A percentile compares a stretch with the other conserved stretches of the same genome.
These are phyloP conservation scores for Corythoichthys intestinalis DNA, from an alignment of 2,113 vertebrate genomes.

Conservation along the genomic window DNA sequence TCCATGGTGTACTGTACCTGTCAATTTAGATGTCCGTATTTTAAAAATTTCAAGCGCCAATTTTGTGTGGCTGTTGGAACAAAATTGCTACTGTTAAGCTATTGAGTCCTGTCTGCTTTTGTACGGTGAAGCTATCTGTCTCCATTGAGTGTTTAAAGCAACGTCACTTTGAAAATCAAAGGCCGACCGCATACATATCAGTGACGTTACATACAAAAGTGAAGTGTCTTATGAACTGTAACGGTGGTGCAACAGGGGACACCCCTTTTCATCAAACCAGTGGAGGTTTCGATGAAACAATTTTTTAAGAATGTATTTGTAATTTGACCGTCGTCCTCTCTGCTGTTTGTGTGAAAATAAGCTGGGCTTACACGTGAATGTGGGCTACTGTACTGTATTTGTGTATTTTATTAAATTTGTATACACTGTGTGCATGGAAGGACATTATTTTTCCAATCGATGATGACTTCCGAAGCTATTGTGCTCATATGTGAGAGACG, in stretches of 20 bases:
- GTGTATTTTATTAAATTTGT: constrained; percentile 99
- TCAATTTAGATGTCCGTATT: constrained; percentile 72
- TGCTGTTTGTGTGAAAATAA: constrained; percentile 97
- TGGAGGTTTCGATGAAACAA: constrained; percentile 84
- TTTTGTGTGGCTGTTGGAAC: constrained; percentile 70
- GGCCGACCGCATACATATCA: constrained; percentile 70
- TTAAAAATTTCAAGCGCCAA: constrained; percentile 67
- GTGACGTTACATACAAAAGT: constrained; percentile 75
- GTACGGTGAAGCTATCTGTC: constrained; percentile 72
- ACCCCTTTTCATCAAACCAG: constrained; percentile 85
- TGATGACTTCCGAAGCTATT: constrained; percentile 80
- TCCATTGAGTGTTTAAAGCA: constrained; percentile 68
- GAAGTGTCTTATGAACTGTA: constrained; percentile 76
- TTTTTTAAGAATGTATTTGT: constrained; percentile 98
- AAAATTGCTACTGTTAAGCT: constrained; percentile 71
- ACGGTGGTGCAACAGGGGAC: constrained; percentile 77
- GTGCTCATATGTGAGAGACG: constrained; percentile 61
- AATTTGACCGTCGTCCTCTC: constrained; percentile 97
- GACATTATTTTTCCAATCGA: constrained; percentile 87
- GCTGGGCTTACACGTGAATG: constrained; percentile 98
- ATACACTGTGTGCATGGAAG: constrained; percentile 95
- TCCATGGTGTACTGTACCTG: constrained; percentile 68
- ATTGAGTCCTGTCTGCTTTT: constrained; percentile 74
- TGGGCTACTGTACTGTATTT: constrained; percentile 87
- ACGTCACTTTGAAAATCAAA: constrained; percentile 67